Conservation (phyloP, 2,113 vertebrate genomes). For the Hippocampus guttulatus region DNA sequence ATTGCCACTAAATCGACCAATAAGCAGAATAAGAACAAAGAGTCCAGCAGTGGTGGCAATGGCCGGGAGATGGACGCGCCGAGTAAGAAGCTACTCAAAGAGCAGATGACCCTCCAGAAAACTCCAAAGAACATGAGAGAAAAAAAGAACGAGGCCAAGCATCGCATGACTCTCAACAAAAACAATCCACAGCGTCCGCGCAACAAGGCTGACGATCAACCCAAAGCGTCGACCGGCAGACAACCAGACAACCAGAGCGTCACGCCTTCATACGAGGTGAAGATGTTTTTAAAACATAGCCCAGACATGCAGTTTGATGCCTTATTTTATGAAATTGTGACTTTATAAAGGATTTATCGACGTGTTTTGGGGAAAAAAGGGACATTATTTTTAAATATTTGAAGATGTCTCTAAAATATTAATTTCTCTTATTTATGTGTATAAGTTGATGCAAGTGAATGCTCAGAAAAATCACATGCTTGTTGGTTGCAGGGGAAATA, state of each 20-base stretch:
- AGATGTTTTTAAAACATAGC: background rate
- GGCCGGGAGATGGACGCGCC: conserved; percentile 14
- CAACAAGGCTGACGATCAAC: conserved; percentile 3
- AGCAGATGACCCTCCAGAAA: conserved; percentile 4
- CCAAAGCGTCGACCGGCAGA: background rate
- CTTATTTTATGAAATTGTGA: no score
- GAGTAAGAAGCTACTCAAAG: background rate
- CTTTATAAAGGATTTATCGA: no score
- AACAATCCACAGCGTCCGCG: background rate
- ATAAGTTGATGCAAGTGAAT: no score
- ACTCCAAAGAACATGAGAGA: conserved; percentile 3
- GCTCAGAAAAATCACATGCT: no score
- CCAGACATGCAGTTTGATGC: no score
- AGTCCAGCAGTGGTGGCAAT: conserved; percentile 25
- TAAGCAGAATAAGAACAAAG: conserved; percentile 16
- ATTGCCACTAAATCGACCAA: conserved; percentile 50
- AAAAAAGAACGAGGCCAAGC: conserved; percentile 1
- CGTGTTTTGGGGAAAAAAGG: no score
- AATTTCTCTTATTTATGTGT: no score
- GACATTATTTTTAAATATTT: no score
- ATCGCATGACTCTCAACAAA: background rate
- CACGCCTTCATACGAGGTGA: conserved; percentile 1
- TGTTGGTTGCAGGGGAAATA: no score
- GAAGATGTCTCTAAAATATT: no score
- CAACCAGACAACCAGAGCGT: background rate